A percentile compares a stretch with the other conserved stretches of the same genome.
These are phyloP conservation scores for Diorhabda elongata DNA, from an alignment of 1,140 invertebrate species.

Conservation along the genomic window DNA sequence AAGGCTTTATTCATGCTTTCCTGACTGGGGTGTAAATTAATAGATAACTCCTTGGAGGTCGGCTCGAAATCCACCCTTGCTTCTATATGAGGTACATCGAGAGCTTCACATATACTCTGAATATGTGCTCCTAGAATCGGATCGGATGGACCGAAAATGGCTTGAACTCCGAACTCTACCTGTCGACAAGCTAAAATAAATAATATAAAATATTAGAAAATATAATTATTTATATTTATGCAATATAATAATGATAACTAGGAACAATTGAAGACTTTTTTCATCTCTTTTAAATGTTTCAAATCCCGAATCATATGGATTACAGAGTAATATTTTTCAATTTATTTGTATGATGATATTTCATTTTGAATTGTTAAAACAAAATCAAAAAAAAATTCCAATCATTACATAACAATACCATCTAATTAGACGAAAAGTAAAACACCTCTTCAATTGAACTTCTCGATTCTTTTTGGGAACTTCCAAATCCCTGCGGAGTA, in stretches of 20 bases:
- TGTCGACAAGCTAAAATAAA: conserved; percentile 76
- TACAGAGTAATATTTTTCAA: too few species aligned
- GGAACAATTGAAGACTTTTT: too few species aligned
- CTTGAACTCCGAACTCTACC: conserved; percentile 78
- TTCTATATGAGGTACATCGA: conserved; percentile 86
- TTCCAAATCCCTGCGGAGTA: not conserved
- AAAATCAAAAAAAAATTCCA: too few species aligned
- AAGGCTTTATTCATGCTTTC: conserved; percentile 80
- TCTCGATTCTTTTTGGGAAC: not conserved
- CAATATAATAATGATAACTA: too few species aligned
- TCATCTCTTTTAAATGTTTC: too few species aligned
- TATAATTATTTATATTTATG: not conserved
- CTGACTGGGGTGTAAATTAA: conserved; percentile 86
- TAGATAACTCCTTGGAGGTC: conserved; percentile 71
- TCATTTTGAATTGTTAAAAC: too few species aligned
- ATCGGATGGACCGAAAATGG: conserved; percentile 85
- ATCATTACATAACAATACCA: not conserved
- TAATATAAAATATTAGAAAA: not conserved
- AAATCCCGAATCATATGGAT: too few species aligned
- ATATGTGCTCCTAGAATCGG: conserved; percentile 77
- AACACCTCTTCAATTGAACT: not conserved
- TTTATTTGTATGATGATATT: too few species aligned
- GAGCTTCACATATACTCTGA: conserved; percentile 82
- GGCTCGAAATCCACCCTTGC: conserved; percentile 69
- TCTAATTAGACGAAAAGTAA: not conserved